Base-by-base conservation (phyloP, 2,888 invertebrate genomes). In the Napeogenes inachia region DNA sequence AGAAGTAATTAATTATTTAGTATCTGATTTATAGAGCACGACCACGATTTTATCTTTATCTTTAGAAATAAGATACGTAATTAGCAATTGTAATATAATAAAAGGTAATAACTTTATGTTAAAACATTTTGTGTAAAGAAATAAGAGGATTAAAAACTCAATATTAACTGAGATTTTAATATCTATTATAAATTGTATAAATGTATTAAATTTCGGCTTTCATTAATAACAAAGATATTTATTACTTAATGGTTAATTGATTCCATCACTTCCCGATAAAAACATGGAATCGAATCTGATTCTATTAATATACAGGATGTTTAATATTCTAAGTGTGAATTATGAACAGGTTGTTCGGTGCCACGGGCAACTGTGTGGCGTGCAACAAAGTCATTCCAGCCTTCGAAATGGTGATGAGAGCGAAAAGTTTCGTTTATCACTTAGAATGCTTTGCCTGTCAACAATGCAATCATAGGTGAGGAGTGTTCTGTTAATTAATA, bases 341-440 rank as follows among this genome's bases (percentile, higher is more conserved):
- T 60, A 21, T 82, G 80, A 84, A 71, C 92, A 96, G 97, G 92
- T 93, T 97, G 91, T 97, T 97, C 80, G 97, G 97, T 71, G 95
- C 94, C 76, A 96, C 96, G 47, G 97, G 97, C 73, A 95, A 95
- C 86, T 97, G 97, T 85, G 95, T 97, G 73, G 97, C 97, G 62
- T 98, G 97, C 91, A 95, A 94, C 88, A 97, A 97, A 92, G 95
- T 95, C 81, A 97, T 97, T 85, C 97, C 97, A 67, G 97, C 97
- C 70, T 97, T 97, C 89, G 97, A 97, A 91, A 96, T 97, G 97
- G 97, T 97, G 76, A 97, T 98, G 97, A 92, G 97, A 84, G 97
- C 97, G 71, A 94, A 95, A 87, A 95, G 94, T 79, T 97, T 97
- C 87, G 97, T 97, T 70, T 97, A 97, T 91, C 97, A 97, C 89